phyloP scores from a whole-genome alignment of 2,888 invertebrate genomes.

The Lacanobia wlatinum region DNA sequence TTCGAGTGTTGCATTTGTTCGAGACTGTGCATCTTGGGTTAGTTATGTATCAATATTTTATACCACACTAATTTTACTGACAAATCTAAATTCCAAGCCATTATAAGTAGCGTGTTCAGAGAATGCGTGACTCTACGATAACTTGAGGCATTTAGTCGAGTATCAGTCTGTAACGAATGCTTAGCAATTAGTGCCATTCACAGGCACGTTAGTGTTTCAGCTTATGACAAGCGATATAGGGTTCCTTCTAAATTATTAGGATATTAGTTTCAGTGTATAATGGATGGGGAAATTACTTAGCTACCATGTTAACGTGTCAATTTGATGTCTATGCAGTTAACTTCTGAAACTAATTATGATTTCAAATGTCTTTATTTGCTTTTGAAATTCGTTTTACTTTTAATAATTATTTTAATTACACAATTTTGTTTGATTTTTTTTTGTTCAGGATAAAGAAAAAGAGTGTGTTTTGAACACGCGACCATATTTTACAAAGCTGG shows the following conservation, averaged over 20 bases:
- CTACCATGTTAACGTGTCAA: conserved; percentile 3
- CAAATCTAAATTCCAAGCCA: background rate
- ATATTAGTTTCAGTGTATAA: background rate
- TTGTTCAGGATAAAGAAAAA: too few species aligned
- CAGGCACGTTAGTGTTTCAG: background rate
- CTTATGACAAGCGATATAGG: background rate
- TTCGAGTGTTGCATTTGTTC: too few species aligned
- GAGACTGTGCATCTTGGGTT: too few species aligned
- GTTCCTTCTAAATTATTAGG: background rate
- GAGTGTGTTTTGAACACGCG: background rate
- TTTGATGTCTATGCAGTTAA: background rate
- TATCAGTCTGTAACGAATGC: conserved; percentile 9
- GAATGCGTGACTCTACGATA: background rate
- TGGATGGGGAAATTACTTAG: background rate
- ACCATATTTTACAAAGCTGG: background rate
- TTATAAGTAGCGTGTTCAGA: background rate
- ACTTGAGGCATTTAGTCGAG: background rate
- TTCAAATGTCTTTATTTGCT: background rate
- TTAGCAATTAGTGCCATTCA: conserved; percentile 23
- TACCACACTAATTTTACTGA: background rate
- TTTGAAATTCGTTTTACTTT: background rate
- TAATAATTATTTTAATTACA: too few species aligned
- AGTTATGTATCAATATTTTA: too few species aligned
- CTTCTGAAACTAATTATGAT: background rate
- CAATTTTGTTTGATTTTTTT: too few species aligned